phyloP scores from a whole-genome alignment of 2,888 invertebrate species.

The Coenonympha arcania region DNA sequence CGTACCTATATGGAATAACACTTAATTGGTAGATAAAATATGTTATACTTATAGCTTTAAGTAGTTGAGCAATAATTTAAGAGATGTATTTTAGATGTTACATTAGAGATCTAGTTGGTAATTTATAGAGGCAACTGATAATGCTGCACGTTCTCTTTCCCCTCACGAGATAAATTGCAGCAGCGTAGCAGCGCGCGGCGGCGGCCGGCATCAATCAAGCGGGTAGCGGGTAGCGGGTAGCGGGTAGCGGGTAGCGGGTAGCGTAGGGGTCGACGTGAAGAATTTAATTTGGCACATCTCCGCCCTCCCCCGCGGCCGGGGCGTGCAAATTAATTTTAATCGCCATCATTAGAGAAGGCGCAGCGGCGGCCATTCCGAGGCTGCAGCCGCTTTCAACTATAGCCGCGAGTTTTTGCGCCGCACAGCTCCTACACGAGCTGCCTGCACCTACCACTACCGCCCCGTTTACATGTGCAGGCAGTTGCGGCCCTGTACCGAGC shows the following conservation, averaged over 20 bases:
- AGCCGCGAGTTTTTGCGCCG: constrained; percentile 34
- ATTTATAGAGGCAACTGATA: no score
- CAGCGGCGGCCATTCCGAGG: constrained; percentile 25
- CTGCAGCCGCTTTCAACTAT: constrained; percentile 35
- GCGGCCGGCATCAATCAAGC: constrained; percentile 19
- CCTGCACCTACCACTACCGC: constrained; percentile 18
- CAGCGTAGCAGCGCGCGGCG: background rate
- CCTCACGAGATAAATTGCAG: background rate
- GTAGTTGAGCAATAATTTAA: no score
- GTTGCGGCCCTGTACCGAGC: no score
- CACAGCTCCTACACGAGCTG: background rate
- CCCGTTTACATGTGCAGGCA: no score
- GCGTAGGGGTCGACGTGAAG: constrained; percentile 32
- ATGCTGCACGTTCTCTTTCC: background rate
- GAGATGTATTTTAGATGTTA: no score
- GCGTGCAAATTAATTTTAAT: constrained; percentile 70
- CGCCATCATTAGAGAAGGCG: constrained; percentile 59
- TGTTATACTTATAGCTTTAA: no score
- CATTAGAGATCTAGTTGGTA: background rate
- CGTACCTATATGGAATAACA: no score
- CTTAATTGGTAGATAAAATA: no score
- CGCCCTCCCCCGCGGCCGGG: constrained; percentile 32
- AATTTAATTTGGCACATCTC: constrained; percentile 60
- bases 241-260: constrained; percentile 6
- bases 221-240: constrained; percentile 10